phyloP scores from a whole-genome alignment of 2,888 invertebrate genomes.

The Vesta saturnalis region DNA sequence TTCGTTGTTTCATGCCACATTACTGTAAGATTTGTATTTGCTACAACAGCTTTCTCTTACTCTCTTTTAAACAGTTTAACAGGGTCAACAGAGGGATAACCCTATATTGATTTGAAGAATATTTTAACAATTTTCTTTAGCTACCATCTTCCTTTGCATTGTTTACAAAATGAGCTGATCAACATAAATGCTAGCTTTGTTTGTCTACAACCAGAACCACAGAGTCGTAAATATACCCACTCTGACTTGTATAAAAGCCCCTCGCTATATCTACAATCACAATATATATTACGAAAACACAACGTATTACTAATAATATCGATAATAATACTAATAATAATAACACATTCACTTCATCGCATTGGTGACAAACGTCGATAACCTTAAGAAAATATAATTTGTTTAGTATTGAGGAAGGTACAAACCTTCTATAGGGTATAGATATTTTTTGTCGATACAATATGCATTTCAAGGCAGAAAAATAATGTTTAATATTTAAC shows the following conservation, averaged over 20 bases:
- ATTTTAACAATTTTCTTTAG: constrained; percentile 28
- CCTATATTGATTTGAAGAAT: constrained; percentile 25
- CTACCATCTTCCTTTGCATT: constrained; percentile 43
- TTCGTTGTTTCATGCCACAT: constrained; percentile 37
- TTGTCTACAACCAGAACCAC: constrained; percentile 42
- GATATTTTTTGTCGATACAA: too few relatives aligned
- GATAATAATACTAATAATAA: background rate
- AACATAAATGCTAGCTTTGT: constrained; percentile 49
- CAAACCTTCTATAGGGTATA: too few relatives aligned
- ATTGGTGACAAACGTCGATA: too few relatives aligned
- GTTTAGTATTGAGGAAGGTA: too few relatives aligned
- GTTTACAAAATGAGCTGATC: constrained; percentile 48
- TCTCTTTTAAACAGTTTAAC: constrained; percentile 27
- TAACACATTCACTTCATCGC: background rate
- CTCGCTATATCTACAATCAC: background rate
- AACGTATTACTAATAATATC: background rate
- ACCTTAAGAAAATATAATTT: too few relatives aligned
- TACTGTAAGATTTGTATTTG: constrained; percentile 26
- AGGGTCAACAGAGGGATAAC: constrained; percentile 33
- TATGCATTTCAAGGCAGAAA: too few relatives aligned
- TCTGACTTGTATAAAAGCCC: constrained; percentile 38
- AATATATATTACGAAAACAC: background rate
- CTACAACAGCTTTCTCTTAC: constrained; percentile 29
- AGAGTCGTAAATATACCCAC: constrained; percentile 43
- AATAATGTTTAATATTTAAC: too few relatives aligned